Evolutionary conservation across 2,797 vertebrate genomes (phyloP), one percentile per base, ranked within the genome.

Genomic region (Acrossocheilus wenchowensis): DNA sequence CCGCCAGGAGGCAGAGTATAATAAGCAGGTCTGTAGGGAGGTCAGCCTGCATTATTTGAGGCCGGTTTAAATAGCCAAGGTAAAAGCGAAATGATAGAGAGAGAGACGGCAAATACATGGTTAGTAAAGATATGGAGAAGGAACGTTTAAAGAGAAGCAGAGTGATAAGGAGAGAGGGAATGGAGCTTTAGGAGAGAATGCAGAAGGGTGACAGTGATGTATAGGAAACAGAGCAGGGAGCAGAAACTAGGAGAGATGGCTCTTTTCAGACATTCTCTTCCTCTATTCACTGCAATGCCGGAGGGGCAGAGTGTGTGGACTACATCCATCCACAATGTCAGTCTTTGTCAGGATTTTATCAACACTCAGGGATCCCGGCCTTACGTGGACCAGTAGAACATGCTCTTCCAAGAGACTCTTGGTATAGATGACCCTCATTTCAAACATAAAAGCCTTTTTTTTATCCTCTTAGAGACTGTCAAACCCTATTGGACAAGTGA

Each of bases 301-400:
- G 91, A 93, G 91, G 92, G 92, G 88, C 84, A 80, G 57, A 83
- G 87, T 79, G 64, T 81, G 83, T 84, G 84, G 90, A 91, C 88
- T 88, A 91, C 77, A 92, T 94, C 92, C 91, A 92, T 93, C 91
- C 92, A 90, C 92, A 83, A 50, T 88, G 92, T 91, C 91, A 90
- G 87, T 87, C 84, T 91, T 88, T 91, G 88, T 89, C 88, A 34
- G 72, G 77, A 90, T 92, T 90, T 92, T 93, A 93, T 92, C 91
- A 48, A 90, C 21, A n/a, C 80, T 89, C 82, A 89, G 89, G 90
- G 86, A 87, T 89, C 86, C 83, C 19, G 86, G 84, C 88, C 78
- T 85, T 89, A 90, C 60, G 62, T 81, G 81, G 90, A 87, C 85
- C 66, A 81, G 89, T 21, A 8, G 84, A 88, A 87, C 87, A 88